Evolutionary conservation across 2,888 invertebrate genomes (phyloP), one percentile per base, ranked within the genome.

Genomic region (Hololepta plana): DNA sequence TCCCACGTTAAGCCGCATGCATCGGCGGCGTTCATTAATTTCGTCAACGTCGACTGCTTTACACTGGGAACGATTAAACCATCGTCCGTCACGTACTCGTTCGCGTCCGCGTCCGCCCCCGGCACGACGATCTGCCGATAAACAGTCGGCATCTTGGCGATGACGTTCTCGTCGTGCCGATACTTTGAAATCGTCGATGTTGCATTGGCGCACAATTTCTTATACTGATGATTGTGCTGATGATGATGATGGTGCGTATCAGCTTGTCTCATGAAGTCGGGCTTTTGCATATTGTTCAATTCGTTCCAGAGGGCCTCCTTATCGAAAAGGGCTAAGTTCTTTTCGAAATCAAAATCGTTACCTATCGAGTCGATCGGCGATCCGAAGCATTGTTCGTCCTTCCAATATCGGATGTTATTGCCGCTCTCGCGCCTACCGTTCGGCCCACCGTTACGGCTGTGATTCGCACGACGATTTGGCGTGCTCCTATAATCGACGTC

Each of bases 341-440:
- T 85, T 49, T 91, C 90, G 62, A 91, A 90, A 62, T 91, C 90
- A 60, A 91, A 91, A 43, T 91, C 90, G 47, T 75, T 65, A 37
- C 57, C 62, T 36, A 64, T 55, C 26, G 62, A 63, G 37, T 75
- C 74, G 6, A 71, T 57, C 20, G 74, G 71, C 4, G 66, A 66
- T 14, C 77, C 81, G 56, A 84, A 82, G 47, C 80, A 80, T 29
- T 74, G 73, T 47, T 79, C 77, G 51, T 77, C 72, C 39, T 66
- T 63, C 43, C 66, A 57, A 28, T 57, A 53, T 36, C 62, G 57
- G 7, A n/a, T n/a, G n/a, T n/a, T n/a, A n/a, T n/a, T n/a, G n/a
- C n/a, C n/a, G n/a, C n/a, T n/a, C n/a, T 57, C 20, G 51, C 51
- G 26, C 5, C 15, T 12, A 13, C 10, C 10, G 23, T 19, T 19